Conservation (phyloP, 2,888 invertebrate genomes). For the Ethmia dodecea region DNA sequence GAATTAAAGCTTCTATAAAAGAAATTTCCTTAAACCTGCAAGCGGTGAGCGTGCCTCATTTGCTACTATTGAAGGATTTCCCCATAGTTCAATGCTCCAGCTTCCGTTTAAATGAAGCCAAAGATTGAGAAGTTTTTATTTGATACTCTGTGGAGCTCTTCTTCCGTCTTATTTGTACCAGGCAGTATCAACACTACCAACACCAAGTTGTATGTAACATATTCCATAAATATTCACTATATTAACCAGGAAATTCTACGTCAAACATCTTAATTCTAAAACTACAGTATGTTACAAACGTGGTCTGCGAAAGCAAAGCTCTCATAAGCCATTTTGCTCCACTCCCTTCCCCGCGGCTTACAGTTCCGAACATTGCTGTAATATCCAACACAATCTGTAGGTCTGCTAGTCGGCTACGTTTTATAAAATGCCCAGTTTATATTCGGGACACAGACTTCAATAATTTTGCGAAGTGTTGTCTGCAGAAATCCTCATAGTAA, state of each 20-base stretch:
- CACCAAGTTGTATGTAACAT: too few species aligned
- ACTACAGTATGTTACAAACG: background rate
- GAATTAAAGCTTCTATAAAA: slow-evolving; percentile 64
- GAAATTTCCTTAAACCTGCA: slow-evolving; percentile 65
- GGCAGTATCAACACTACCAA: too few species aligned
- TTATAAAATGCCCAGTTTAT: slow-evolving; percentile 18
- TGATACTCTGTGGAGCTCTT: too few species aligned
- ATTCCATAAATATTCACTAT: too few species aligned
- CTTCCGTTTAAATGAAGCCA: slow-evolving; percentile 51
- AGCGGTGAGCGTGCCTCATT: slow-evolving; percentile 66
- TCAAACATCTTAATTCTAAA: too few species aligned
- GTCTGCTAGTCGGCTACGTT: too few species aligned
- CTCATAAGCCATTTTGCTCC: slow-evolving; percentile 1
- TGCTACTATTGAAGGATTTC: slow-evolving; percentile 65
- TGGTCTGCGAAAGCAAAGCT: slow-evolving; percentile 6
- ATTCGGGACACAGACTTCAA: slow-evolving; percentile 39
- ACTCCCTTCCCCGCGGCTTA: slow-evolving; percentile 1
- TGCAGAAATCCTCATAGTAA: slow-evolving; percentile 38
- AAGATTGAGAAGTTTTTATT: slow-evolving; percentile 44
- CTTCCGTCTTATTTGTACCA: too few species aligned
- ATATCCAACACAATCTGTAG: background rate
- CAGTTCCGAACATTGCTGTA: slow-evolving; percentile 1
- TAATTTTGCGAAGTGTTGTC: slow-evolving; percentile 39
- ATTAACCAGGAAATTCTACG: too few species aligned
- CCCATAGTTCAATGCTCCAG: slow-evolving; percentile 48